Percentiles rank a stretch among this genome's conserved stretches.
phyloP scores from a whole-genome alignment of 1,140 invertebrate genomes.

The Zaprionus tsacasi region DNA sequence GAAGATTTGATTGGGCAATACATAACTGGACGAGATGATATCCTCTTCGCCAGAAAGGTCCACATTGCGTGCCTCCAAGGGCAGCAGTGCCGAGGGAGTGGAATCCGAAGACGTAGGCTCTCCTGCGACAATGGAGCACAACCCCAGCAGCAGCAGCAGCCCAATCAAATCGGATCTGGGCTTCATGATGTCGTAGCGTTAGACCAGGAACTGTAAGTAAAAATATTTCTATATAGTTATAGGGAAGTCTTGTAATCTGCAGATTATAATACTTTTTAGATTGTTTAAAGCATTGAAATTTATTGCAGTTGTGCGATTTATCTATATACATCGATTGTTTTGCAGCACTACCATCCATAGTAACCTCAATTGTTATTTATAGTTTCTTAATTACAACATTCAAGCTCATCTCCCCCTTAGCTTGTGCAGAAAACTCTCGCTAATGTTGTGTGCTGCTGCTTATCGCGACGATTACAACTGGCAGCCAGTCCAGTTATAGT shows the following conservation, averaged over 20 bases:
- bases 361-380: neutral
- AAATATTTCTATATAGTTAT: neutral
- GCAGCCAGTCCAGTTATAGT: constrained; percentile 4
- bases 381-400: constrained; percentile 4
- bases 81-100: constrained; percentile 62
- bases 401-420: neutral
- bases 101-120: constrained; percentile 23
- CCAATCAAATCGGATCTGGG: constrained; percentile 22
- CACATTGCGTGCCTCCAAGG: constrained; percentile 64
- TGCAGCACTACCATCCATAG: too few species aligned
- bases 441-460: neutral
- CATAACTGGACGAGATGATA: constrained; percentile 73
- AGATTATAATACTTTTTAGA: too few species aligned
- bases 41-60: constrained; percentile 71
- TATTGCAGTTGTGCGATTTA: too few species aligned
- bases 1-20: constrained; percentile 85
- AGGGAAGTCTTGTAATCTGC: too few species aligned
- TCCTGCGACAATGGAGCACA: constrained; percentile 12
- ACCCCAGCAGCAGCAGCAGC: constrained; percentile 45
- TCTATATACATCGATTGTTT: too few species aligned
- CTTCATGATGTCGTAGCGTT: constrained; percentile 35
- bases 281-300: too few species aligned
- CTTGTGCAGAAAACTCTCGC: constrained; percentile 18
- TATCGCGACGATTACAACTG: constrained; percentile 29
- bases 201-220: neutral